A percentile compares a stretch with the other conserved stretches of the same genome.
These are phyloP conservation scores for Formica aserva DNA, from an alignment of 2,888 invertebrate genomes.

Conservation along the genomic window DNA sequence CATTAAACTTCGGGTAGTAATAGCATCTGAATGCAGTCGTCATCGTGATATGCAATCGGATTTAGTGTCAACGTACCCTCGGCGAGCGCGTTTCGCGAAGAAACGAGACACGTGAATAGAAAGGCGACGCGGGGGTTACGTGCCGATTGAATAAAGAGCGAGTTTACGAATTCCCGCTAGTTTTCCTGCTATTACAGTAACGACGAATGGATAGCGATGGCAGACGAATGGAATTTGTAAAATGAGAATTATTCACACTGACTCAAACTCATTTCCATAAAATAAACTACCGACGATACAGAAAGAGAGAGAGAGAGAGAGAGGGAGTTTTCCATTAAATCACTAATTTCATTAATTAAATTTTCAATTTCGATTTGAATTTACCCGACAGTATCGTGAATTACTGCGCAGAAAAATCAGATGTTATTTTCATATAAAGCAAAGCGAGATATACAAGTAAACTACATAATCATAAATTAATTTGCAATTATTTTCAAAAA, in stretches of 20 bases:
- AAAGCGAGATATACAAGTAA: slow-evolving; percentile 9
- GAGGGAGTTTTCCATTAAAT: neutral
- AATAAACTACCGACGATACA: neutral
- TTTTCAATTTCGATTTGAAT: neutral
- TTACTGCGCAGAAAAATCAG: neutral
- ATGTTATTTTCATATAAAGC: neutral
- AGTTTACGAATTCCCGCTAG: slow-evolving; percentile 9
- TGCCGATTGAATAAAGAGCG: slow-evolving; percentile 17
- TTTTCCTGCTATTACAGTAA: neutral
- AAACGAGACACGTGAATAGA: slow-evolving; percentile 24
- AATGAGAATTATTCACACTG: neutral
- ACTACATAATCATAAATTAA: slow-evolving; percentile 32
- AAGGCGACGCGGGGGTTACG: slow-evolving; percentile 23
- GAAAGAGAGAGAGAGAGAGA: neutral
- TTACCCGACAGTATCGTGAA: neutral
- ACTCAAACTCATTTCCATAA: neutral
- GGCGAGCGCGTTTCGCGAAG: slow-evolving; percentile 6
- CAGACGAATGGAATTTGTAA: neutral
- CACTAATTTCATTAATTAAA: neutral
- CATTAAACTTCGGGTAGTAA: slow-evolving; percentile 48
- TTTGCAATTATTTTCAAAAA: slow-evolving; percentile 15
- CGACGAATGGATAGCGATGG: neutral
- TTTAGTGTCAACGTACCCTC: slow-evolving; percentile 39
- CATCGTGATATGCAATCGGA: slow-evolving; percentile 47
- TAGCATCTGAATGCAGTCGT: slow-evolving; percentile 43